Evolutionary conservation across 2,888 invertebrate genomes (phyloP).

Genomic region (Caenorhabditis afra): DNA sequence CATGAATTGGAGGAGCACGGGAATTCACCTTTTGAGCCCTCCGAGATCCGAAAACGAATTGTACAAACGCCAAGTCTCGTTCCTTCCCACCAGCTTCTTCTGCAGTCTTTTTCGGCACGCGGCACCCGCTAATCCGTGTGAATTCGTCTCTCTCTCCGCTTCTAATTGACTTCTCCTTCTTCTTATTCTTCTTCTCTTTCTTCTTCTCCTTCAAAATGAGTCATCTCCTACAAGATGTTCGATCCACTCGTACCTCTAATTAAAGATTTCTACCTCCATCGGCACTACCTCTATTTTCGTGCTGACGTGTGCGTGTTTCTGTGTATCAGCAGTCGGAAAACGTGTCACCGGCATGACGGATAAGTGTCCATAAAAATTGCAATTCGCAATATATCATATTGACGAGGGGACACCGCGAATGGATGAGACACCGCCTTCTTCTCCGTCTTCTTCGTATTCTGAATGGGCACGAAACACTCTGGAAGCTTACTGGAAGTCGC

Average conservation of each 20-base stretch:
- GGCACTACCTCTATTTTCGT: background rate
- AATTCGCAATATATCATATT: conserved; percentile 23
- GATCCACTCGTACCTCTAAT: background rate
- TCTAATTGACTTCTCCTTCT: conserved; percentile 7
- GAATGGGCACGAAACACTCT: background rate
- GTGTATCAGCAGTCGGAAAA: conserved; percentile 18
- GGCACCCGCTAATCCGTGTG: conserved; percentile 17
- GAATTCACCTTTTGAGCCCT: conserved; percentile 21
- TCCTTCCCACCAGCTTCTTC: background rate
- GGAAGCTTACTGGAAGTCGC: no score
- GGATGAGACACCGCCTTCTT: background rate
- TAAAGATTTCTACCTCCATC: background rate
- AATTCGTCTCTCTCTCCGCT: conserved; percentile 4
- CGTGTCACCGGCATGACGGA: conserved; percentile 20
- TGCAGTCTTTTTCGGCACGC: background rate
- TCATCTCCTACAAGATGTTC: conserved; percentile 3
- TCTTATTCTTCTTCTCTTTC: background rate
- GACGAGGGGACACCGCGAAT: background rate
- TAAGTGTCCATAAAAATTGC: conserved; percentile 27
- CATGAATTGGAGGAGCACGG: background rate
- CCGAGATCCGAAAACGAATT: background rate
- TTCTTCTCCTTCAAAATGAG: background rate
- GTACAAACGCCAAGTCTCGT: background rate
- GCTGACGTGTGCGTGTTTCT: background rate
- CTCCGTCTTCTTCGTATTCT: background rate